Base-by-base conservation (phyloP, 2,888 invertebrate genomes). In the Julus scanicus region DNA sequence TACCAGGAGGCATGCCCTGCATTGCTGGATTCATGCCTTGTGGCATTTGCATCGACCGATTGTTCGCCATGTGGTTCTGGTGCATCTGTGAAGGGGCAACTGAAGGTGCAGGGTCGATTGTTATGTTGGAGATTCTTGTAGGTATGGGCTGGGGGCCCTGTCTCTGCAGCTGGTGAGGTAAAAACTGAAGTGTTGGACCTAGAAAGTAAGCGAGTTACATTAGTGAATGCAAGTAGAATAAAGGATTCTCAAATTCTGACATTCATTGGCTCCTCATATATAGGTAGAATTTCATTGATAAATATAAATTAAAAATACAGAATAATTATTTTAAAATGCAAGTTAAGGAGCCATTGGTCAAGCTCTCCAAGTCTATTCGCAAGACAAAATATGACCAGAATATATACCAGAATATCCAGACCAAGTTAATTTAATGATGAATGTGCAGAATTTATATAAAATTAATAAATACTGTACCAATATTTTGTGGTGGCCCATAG, bases 401-500 rank as follows among this genome's bases (percentile, higher is more conserved):
- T n/a, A n/a, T n/a, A n/a, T 13, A 15, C n/a, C 20, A 86, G 8
- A 48, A 13, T 2, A 13, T 48, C 13, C 13, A 48, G 15, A n/a
- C 48, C 8, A 5, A 86, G 20, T 37, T 11, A 20, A 49, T 15
- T 29, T 20, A n/a, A 49, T 49, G 9, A 40, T 44, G 44, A 13
- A 20, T 13, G 20, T 3, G 6, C 9, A 8, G 3, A 20, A 86
- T 15, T 9, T 86, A 8, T 6, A 40, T n/a, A 29, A 49, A 3
- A 49, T 1, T 11, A 44, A 86, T 1, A 20, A 17, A 15, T 86
- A n/a, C 48, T 29, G 44, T 86, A 44, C 86, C 88, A 88, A 39
- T 88, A 89, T 84, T 88, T 88, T 17, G 88, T 85, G 13, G 88
- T 49, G 80, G 85, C 17, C 37, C 40, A 48, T 88, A 86, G 13